phyloP scores from a whole-genome alignment of 2,113 vertebrate species.

The Paracanthobrama guichenoti region DNA sequence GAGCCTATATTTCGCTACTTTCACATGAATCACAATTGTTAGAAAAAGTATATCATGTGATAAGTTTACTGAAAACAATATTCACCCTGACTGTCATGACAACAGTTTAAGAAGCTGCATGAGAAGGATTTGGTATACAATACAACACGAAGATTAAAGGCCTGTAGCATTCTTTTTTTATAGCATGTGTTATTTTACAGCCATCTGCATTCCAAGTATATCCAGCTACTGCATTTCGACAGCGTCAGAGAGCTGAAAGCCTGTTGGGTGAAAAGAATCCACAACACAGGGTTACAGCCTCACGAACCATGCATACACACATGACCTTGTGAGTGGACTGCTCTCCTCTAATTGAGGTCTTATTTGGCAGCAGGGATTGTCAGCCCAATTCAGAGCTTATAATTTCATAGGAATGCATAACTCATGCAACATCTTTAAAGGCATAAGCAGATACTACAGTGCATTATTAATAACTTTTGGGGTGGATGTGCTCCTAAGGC shows the following conservation, averaged over 20 bases:
- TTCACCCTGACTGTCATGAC: background rate
- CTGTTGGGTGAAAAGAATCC: background rate
- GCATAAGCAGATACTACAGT: background rate
- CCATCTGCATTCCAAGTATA: conserved; percentile 5
- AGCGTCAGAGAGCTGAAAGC: background rate
- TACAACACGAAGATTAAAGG: background rate
- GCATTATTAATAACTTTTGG: conserved; percentile 12
- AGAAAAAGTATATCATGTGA: background rate
- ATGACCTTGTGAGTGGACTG: conserved; percentile 28
- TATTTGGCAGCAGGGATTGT: background rate
- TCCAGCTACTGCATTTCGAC: background rate
- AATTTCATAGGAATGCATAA: conserved; percentile 25
- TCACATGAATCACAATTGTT: background rate
- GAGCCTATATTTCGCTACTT: background rate
- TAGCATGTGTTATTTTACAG: background rate
- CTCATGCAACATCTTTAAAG: conserved; percentile 10
- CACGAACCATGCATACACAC: background rate
- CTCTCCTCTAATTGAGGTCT: conserved; percentile 5
- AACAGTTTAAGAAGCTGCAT: background rate
- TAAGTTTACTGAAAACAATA: background rate
- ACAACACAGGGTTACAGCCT: background rate
- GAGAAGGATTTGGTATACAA: background rate
- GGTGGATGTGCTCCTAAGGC: no score
- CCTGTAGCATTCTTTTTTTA: background rate
- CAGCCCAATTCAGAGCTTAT: conserved; percentile 7